Conservation (phyloP, 2,113 vertebrate species). For the Casuarius casuarius region DNA sequence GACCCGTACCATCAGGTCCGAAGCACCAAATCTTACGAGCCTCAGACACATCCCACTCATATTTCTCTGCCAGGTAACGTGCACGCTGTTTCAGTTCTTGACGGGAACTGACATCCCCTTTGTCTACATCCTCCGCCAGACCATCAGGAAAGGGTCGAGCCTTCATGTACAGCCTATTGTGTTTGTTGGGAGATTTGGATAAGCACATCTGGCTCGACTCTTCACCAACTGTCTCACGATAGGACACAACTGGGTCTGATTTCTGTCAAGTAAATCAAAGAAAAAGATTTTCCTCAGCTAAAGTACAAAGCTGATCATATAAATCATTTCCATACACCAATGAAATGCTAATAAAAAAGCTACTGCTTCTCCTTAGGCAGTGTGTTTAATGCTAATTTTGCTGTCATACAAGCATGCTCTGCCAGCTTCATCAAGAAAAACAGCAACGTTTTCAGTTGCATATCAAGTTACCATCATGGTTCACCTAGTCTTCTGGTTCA, state of each 20-base stretch:
- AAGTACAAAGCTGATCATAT: background rate
- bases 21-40: constrained; percentile 73
- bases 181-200: constrained; percentile 71
- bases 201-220: constrained; percentile 68
- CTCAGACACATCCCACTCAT: constrained; percentile 67
- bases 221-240: constrained; percentile 63
- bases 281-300: background rate
- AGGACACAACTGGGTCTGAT: constrained; percentile 72
- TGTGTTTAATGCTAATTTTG: background rate
- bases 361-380: background rate
- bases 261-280: constrained; percentile 49
- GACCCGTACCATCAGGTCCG: constrained; percentile 58
- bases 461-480: background rate
- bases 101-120: constrained; percentile 72
- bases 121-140: constrained; percentile 81
- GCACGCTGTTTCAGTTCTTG: constrained; percentile 76
- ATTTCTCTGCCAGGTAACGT: constrained; percentile 71
- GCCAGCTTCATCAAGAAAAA: background rate
- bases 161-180: constrained; percentile 70
- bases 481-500: background rate
- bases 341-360: background rate
- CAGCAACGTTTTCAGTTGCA: background rate
- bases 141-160: constrained; percentile 70
- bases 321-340: background rate
- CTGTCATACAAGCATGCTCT: background rate